Base-by-base conservation (phyloP, 2,888 invertebrate genomes). In the Fissipunctia ypsillon region DNA sequence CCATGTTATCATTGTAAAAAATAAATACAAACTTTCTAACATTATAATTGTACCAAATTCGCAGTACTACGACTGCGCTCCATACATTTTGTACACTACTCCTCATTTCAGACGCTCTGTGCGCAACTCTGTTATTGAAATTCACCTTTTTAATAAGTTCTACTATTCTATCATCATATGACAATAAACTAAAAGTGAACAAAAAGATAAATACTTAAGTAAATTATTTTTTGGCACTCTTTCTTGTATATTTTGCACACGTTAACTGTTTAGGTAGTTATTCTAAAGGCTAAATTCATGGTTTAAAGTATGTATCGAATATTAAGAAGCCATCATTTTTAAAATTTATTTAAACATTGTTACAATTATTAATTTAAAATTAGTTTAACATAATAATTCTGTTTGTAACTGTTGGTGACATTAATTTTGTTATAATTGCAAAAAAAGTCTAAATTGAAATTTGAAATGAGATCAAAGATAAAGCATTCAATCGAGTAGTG, bases 111-210 rank as follows among this genome's bases (percentile, higher is more conserved):
- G 14, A 9, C 65, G 19, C 38, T 14, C 35, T 45, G 80, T 57
- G 66, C 52, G 56, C 60, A 41, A 54, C 14, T 50, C 31, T 45
- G 59, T 10, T 80, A 68, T 59, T 71, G 64, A 81, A 81, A 60
- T 72, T 72, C 45, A 81, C 77, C 60, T 79, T 64, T 56, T 81
- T 76, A 76, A 45, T 70, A 66, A 52, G 50, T 65, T 65, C 35
- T 69, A 52, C 7, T 56, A n/a, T 22, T 54, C 48, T 63, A 75
- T 69, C 28, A 31, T 61, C 28, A 43, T 22, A 52, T 61, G 59
- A 41, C 31, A 41, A 16, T 48, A 60, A 38, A 19, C 35, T 16
- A 73, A 50, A 25, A 35, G n/a, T 64, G 52, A 78, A 43, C 45
- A 78, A 52, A 61, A 52, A 43, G 31, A 59, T 31, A 59, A n/a